Percentiles rank a stretch among this genome's conserved stretches.
phyloP scores from a whole-genome alignment of 1,140 invertebrate species.

The Saccostrea cuccullata region DNA sequence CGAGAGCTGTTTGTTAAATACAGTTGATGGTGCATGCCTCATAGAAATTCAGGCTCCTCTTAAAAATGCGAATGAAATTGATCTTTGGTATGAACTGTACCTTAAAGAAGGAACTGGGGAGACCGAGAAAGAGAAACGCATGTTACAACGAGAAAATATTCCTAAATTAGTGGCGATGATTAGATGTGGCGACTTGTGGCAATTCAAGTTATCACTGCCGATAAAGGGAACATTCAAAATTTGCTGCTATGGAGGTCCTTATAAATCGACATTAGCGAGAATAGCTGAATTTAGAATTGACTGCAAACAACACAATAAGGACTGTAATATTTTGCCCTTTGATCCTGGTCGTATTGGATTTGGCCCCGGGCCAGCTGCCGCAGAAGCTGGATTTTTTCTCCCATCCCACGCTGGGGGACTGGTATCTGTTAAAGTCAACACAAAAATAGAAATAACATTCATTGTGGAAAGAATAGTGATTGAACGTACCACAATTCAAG shows the following conservation, averaged over 20 bases:
- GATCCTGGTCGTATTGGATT: conserved; percentile 53
- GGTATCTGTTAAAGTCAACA: conserved; percentile 33
- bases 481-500: conserved; percentile 39
- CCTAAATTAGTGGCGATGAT: conserved; percentile 59
- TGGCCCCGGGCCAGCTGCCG: conserved; percentile 56
- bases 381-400: conserved; percentile 52
- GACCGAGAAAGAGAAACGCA: conserved; percentile 15
- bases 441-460: conserved; percentile 40
- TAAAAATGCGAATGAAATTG: conserved; percentile 49
- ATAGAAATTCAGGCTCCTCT: conserved; percentile 50
- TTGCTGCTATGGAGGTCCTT: conserved; percentile 54
- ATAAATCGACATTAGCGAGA: conserved; percentile 38
- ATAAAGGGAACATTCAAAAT: conserved; percentile 56
- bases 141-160: conserved; percentile 41
- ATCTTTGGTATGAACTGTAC: conserved; percentile 54
- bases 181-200: conserved; percentile 50
- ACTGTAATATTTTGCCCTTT: conserved; percentile 52
- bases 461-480: conserved; percentile 36
- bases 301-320: conserved; percentile 44
- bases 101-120: conserved; percentile 44
- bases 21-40: conserved; percentile 37
- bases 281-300: conserved; percentile 54
- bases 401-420: conserved; percentile 56
- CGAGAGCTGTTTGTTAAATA: conserved; percentile 45
- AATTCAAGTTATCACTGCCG: conserved; percentile 56